These are phyloP conservation scores for Laterallus jamaicensis DNA, from an alignment of 2,113 vertebrate genomes.

Conservation along the genomic window DNA sequence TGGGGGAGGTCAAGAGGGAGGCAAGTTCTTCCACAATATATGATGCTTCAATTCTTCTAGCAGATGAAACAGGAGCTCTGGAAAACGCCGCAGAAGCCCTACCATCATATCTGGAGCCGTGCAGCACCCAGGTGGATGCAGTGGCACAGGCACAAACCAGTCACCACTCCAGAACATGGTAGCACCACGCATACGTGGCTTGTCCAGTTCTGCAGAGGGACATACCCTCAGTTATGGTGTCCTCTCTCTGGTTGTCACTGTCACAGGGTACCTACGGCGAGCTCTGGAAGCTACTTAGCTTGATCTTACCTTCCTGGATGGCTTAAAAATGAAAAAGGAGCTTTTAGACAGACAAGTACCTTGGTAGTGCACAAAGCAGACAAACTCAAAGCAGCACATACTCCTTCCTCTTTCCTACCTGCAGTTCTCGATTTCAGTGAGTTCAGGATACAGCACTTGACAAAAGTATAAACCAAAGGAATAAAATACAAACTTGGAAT, in stretches of 20 bases:
- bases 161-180: background rate
- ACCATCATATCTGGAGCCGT: background rate
- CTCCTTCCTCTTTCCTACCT: background rate
- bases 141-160: background rate
- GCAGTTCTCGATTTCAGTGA: background rate
- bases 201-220: background rate
- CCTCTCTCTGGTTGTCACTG: background rate
- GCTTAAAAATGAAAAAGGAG: background rate
- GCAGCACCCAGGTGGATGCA: background rate
- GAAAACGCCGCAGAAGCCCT: background rate
- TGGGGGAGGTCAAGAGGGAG: background rate
- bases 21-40: background rate
- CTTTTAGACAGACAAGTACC: background rate
- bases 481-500: background rate
- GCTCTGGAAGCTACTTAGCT: background rate
- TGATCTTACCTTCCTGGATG: background rate
- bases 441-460: background rate
- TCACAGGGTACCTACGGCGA: background rate
- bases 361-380: background rate
- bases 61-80: background rate
- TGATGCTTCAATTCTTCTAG: background rate
- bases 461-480: background rate
- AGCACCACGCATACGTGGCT: rapidly evolving
- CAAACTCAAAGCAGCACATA: background rate
- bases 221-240: rapidly evolving